Conservation (phyloP, 2,113 vertebrate genomes). For the Puffinus mauretanicus region DNA sequence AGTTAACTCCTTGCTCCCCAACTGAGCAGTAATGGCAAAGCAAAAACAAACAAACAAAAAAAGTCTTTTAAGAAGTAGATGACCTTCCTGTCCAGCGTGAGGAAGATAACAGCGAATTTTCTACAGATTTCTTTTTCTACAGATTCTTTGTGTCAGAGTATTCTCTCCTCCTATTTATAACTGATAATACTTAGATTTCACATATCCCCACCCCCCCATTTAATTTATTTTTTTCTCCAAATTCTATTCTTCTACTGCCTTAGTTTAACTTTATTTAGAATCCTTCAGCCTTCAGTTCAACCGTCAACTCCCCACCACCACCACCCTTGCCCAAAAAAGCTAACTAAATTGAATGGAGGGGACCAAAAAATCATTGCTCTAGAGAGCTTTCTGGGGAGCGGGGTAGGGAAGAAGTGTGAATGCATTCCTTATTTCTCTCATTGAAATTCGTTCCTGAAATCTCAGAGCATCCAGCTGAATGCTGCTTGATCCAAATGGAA, state of each 20-base stretch:
- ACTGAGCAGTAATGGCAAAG: not conserved
- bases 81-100: not conserved
- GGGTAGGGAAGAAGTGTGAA: not conserved
- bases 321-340: not conserved
- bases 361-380: not conserved
- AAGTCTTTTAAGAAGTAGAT: not conserved
- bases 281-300: not conserved
- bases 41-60: not conserved
- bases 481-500: not conserved
- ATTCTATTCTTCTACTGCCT: not conserved
- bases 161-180: not conserved
- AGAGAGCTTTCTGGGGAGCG: not conserved
- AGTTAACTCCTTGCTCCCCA: not conserved
- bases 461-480: not conserved
- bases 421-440: not conserved
- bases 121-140: not conserved
- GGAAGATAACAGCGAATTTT: not conserved
- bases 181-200: not conserved
- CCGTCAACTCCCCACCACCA: not conserved
- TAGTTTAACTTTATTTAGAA: not conserved
- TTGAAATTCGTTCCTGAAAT: not conserved
- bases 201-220: fast-evolving
- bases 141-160: not conserved
- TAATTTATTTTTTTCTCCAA: not conserved
- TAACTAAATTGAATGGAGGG: not conserved